Percentiles rank a stretch among this genome's conserved stretches.
phyloP scores from a whole-genome alignment of 1,140 invertebrate genomes.

The Diorhabda elongata region DNA sequence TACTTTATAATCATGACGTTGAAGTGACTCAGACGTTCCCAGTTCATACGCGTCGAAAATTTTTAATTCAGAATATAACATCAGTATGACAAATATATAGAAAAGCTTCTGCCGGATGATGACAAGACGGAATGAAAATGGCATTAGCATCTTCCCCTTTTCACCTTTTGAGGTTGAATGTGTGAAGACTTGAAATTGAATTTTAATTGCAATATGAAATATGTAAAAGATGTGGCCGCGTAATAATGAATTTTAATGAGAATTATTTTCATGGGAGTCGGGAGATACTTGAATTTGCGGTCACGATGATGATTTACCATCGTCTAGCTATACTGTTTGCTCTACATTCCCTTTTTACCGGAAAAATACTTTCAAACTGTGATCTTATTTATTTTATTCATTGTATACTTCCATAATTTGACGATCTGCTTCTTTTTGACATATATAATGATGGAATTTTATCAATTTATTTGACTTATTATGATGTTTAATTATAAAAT shows the following conservation, averaged over 20 bases:
- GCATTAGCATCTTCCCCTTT: neutral
- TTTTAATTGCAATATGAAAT: neutral
- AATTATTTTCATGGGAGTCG: neutral
- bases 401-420: no score
- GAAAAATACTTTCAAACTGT: no score
- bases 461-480: no score
- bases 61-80: conserved; percentile 6
- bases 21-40: conserved; percentile 15
- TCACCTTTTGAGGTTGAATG: neutral
- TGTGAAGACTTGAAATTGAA: conserved; percentile 1
- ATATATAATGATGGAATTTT: no score
- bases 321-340: no score
- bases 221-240: neutral
- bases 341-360: no score
- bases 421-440: no score
- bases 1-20: conserved; percentile 18
- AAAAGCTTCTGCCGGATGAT: neutral
- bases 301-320: no score
- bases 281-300: no score
- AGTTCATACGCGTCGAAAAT: conserved; percentile 15
- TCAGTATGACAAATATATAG: neutral
- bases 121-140: neutral
- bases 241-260: neutral
- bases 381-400: no score
- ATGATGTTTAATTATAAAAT: no score